phyloP scores from a whole-genome alignment of 2,113 vertebrate genomes.

The Scortum barcoo region DNA sequence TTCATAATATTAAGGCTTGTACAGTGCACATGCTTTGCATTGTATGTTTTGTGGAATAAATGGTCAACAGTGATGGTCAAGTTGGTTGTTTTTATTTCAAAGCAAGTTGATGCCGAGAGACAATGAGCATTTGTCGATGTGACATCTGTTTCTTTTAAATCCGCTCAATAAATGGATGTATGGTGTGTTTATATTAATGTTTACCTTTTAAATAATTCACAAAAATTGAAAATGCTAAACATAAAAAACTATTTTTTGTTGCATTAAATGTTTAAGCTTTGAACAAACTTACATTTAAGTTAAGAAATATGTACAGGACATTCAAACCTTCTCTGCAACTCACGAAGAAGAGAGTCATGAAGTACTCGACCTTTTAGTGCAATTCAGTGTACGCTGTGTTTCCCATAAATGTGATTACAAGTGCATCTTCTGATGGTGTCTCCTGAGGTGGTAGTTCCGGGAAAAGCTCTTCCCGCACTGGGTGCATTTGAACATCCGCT shows the following conservation, averaged over 20 bases:
- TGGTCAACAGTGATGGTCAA: conserved; percentile 77
- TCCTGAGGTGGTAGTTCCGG: conserved; percentile 83
- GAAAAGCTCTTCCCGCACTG: conserved; percentile 86
- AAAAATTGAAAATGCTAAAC: not conserved
- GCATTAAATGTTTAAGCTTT: not conserved
- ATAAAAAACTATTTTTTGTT: not conserved
- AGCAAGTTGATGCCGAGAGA: not conserved
- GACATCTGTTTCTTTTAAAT: not conserved
- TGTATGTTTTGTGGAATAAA: conserved; percentile 88
- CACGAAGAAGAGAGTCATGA: not conserved
- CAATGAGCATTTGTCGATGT: not conserved
- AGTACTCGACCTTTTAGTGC: conserved; percentile 1
- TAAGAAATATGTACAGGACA: conserved; percentile 32
- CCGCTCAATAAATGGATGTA: not conserved
- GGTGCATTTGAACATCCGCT: conserved; percentile 82
- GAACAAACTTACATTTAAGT: not conserved
- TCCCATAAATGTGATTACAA: conserved; percentile 29
- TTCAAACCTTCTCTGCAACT: not conserved
- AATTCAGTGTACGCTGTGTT: not conserved
- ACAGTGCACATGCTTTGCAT: conserved; percentile 86
- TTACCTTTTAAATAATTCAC: not conserved
- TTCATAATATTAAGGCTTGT: conserved; percentile 85
- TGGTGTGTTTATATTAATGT: not conserved
- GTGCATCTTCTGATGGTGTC: conserved; percentile 87
- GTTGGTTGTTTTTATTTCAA: conserved; percentile 55